Evolutionary conservation across 2,113 vertebrate species (phyloP).

Genomic region (Kryptolebias marmoratus): DNA sequence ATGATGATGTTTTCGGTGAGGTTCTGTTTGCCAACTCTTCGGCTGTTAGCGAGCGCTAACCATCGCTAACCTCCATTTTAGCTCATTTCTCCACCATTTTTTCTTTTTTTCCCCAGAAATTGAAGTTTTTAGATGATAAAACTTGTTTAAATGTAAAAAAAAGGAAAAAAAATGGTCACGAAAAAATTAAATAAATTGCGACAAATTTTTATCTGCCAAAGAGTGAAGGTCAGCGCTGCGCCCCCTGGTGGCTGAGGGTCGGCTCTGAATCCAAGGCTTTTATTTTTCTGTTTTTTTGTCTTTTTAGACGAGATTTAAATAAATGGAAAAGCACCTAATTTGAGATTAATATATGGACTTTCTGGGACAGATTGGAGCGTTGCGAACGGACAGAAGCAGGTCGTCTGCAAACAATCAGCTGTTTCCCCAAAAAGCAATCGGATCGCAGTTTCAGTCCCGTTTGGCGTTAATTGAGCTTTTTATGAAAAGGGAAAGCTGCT

Average conservation of each 20-base stretch:
- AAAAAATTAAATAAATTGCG: neutral
- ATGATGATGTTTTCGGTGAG: conserved; percentile 57
- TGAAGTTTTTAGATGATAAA: neutral
- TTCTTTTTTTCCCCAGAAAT: neutral
- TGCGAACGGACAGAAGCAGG: conserved; percentile 48
- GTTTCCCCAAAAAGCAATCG: conserved; percentile 70
- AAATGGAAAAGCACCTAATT: conserved; percentile 47
- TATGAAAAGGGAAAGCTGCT: conserved; percentile 35
- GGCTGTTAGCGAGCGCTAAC: conserved; percentile 29
- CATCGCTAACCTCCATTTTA: conserved; percentile 13
- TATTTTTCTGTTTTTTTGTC: neutral
- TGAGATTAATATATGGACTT: conserved; percentile 43
- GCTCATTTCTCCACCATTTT: neutral
- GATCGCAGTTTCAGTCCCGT: conserved; percentile 57
- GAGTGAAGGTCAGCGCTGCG: conserved; percentile 9
- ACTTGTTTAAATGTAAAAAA: neutral
- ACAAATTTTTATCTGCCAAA: conserved; percentile 18
- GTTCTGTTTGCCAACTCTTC: conserved; percentile 61
- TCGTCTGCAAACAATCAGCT: conserved; percentile 73
- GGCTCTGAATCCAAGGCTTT: conserved; percentile 38
- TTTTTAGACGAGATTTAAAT: conserved; percentile 27
- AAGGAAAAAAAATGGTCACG: neutral
- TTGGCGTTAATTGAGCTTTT: conserved; percentile 39
- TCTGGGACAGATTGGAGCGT: conserved; percentile 52
- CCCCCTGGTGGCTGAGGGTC: conserved; percentile 14